A percentile compares a stretch with the other conserved stretches of the same genome.
Conservation (phyloP, 2,888 invertebrate species). For the Bombyx huttoni region DNA sequence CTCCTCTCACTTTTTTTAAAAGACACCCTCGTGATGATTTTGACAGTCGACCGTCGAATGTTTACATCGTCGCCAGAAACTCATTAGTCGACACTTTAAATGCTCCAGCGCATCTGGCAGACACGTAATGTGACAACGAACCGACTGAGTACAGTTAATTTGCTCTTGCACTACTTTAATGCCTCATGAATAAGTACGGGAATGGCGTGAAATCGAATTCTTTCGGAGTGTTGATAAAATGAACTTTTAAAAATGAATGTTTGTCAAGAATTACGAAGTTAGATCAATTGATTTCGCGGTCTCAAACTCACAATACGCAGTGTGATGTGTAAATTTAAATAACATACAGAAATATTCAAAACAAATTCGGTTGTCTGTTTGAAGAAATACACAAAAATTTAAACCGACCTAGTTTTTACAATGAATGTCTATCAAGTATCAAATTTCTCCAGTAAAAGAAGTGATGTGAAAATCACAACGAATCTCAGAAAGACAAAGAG, state of each 20-base stretch:
- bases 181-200: background rate
- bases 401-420: background rate
- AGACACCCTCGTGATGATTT: conserved; percentile 40
- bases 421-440: conserved; percentile 11
- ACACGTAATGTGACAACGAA: conserved; percentile 17
- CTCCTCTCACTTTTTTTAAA: conserved; percentile 28
- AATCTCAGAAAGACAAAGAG: conserved; percentile 44
- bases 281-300: too few relatives aligned
- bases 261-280: too few relatives aligned
- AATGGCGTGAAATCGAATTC: background rate
- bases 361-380: too few relatives aligned
- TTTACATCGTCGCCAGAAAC: conserved; percentile 60
- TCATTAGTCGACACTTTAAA: conserved; percentile 61
- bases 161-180: background rate
- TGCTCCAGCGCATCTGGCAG: conserved; percentile 50
- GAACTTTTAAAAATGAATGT: too few relatives aligned
- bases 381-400: too few relatives aligned
- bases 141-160: background rate
- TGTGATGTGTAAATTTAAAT: too few relatives aligned
- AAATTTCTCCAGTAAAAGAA: conserved; percentile 29
- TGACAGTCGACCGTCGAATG: conserved; percentile 54
- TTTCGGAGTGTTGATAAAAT: too few relatives aligned
- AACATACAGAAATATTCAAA: too few relatives aligned
- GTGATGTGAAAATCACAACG: conserved; percentile 47
- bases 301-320: too few relatives aligned